Evolutionary conservation across 2,888 invertebrate genomes (phyloP).

Genomic region (Ectropis crepuscularia): DNA sequence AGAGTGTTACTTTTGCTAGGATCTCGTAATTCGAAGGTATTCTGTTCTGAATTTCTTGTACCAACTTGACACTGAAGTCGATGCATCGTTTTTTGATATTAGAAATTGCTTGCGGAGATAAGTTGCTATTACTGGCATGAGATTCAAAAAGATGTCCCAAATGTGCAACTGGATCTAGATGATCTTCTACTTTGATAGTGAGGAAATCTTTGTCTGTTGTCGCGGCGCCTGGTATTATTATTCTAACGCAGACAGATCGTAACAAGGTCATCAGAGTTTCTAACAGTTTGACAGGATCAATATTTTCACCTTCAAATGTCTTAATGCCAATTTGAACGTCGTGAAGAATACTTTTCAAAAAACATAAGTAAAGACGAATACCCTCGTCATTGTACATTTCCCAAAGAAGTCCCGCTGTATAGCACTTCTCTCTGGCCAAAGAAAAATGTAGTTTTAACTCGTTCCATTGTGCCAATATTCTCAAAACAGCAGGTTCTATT

Average conservation of each 20-base stretch:
- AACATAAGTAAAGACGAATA: neutral
- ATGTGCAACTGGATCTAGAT: slow-evolving; percentile 1
- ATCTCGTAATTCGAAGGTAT: slow-evolving; percentile 1
- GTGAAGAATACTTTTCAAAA: neutral
- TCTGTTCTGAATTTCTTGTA: slow-evolving; percentile 8
- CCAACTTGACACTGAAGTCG: slow-evolving; percentile 9
- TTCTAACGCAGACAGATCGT: neutral
- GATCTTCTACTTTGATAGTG: neutral
- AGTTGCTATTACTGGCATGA: neutral
- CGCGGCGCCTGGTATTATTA: neutral
- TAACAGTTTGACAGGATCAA: neutral
- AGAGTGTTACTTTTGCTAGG: neutral
- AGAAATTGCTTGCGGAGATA: no score
- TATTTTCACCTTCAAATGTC: no score
- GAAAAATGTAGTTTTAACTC: neutral
- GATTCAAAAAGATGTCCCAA: slow-evolving; percentile 6
- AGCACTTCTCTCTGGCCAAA: neutral
- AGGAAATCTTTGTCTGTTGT: neutral
- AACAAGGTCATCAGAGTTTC: neutral
- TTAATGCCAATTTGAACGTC: neutral
- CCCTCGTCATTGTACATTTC: neutral
- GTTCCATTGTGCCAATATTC: neutral
- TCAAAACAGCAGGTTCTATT: neutral
- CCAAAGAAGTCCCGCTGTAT: neutral
- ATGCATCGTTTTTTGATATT: no score